A percentile compares a stretch with the other conserved stretches of the same genome.
Evolutionary conservation across 2,797 vertebrate species (phyloP).

Genomic region (Coccyzus lansbergi): DNA sequence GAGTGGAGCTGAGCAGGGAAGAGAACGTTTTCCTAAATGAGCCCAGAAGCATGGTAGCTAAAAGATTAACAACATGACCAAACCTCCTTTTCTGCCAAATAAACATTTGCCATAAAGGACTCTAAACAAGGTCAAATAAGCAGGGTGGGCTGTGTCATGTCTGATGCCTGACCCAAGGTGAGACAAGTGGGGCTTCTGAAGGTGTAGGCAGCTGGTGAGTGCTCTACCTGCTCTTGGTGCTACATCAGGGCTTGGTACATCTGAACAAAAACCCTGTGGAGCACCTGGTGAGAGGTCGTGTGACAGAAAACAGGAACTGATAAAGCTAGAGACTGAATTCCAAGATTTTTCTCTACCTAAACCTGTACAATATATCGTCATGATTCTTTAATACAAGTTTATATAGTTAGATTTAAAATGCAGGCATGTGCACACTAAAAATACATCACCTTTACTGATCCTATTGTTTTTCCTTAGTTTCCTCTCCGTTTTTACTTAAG

Average conservation of each 20-base stretch:
- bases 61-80: not conserved
- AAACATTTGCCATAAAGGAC: not conserved
- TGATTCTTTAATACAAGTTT: not conserved
- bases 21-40: not conserved
- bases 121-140: not conserved
- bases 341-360: not conserved
- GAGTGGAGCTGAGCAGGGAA: rapidly evolving
- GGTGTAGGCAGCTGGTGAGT: not conserved
- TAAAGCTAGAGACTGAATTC: not conserved
- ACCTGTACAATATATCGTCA: not conserved
- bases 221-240: not conserved
- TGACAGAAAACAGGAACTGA: not conserved
- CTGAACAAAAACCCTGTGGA: not conserved
- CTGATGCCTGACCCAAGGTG: not conserved
- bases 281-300: not conserved
- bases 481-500: not conserved
- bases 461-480: not conserved
- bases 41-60: not conserved
- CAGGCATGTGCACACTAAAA: not conserved
- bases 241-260: not conserved
- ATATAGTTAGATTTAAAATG: not conserved
- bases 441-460: not conserved
- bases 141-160: not conserved
- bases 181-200: not conserved
- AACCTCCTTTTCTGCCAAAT: not conserved